Conservation (phyloP, 2,888 invertebrate species). For the Volucella zonaria region DNA sequence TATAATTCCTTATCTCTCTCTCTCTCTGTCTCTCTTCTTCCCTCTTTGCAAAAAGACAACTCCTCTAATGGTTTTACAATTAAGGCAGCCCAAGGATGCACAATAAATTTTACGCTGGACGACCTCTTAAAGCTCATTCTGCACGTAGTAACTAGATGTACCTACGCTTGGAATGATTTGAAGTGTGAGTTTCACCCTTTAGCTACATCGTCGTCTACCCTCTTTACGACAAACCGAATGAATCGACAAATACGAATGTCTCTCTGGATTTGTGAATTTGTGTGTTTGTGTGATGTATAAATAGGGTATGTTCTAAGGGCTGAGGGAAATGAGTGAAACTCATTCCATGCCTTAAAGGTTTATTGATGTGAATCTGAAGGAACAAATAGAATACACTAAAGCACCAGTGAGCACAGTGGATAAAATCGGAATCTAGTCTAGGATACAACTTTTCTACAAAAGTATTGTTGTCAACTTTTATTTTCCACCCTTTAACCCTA, state of each 20-base stretch:
- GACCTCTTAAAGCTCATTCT: slow-evolving; percentile 54
- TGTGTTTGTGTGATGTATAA: neutral
- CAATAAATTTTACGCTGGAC: slow-evolving; percentile 70
- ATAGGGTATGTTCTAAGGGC: neutral
- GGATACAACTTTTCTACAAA: slow-evolving; percentile 54
- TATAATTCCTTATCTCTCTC: slow-evolving; percentile 56
- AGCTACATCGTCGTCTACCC: neutral
- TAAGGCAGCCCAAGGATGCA: slow-evolving; percentile 68
- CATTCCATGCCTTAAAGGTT: slow-evolving; percentile 29
- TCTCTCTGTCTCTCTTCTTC: too few species aligned
- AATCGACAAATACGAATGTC: too few species aligned
- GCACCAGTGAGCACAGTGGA: slow-evolving; percentile 12
- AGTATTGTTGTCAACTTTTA: slow-evolving; percentile 55
- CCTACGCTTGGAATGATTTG: neutral
- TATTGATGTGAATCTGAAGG: slow-evolving; percentile 61
- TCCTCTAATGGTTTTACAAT: slow-evolving; percentile 69
- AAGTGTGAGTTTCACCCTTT: slow-evolving; percentile 4
- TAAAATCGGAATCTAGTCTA: slow-evolving; percentile 42
- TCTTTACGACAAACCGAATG: neutral
- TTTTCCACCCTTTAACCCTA: neutral
- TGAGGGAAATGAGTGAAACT: slow-evolving; percentile 26
- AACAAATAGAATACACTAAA: slow-evolving; percentile 47
- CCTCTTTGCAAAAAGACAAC: slow-evolving; percentile 40
- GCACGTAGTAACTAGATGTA: neutral
- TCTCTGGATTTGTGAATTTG: neutral